Evolutionary conservation across 2,113 vertebrate genomes (phyloP), one percentile per base, ranked within the genome.

Genomic region (cattle (Bos taurus)): DNA sequence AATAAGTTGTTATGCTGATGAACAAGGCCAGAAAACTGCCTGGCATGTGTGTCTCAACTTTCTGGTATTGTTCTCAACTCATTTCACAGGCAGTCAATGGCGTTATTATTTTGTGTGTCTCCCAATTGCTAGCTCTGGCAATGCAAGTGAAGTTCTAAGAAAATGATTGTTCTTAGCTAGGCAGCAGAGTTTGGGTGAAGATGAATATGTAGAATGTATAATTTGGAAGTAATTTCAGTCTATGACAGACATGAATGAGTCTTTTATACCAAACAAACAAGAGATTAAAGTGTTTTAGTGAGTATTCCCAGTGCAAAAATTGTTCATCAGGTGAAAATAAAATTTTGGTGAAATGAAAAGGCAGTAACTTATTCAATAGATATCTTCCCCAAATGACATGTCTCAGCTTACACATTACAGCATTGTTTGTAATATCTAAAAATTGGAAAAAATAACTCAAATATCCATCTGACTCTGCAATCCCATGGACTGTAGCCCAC

Each of bases 221-320:
- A 93, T 62, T 93, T 90, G 59, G 67, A 93, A 52, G 25, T 93
- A 21, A 4, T 88, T 97, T 97, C 15, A 28, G n/a, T 74, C 85
- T 86, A 21, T 60, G 46, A 82, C 19, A 54, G 46, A 89, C 28
- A 52, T 57, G 46, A 91, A 83, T 62, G 28, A 28, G 15, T 90
- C 77, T 94, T 95, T 96, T 91, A 71, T 92, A 80, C 28, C 48
- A 92, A 95, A 52, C 30, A 90, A 94, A 97, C 17, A 60, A 62
- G 92, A 77, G 83, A 43, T 64, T 36, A 43, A 60, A 83, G 77
- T 96, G 28, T 83, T 84, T 94, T 43, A 48, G 26, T 46, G 81
- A 95, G 30, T 92, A 88, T 67, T 67, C 56, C 30, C 28, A 56
- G 78, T n/a, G 19, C 30, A 92, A 97, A 91, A 64, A 21, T 25